Conservation (phyloP, 2,888 invertebrate species). For the Eumacrocentrus americanus region DNA sequence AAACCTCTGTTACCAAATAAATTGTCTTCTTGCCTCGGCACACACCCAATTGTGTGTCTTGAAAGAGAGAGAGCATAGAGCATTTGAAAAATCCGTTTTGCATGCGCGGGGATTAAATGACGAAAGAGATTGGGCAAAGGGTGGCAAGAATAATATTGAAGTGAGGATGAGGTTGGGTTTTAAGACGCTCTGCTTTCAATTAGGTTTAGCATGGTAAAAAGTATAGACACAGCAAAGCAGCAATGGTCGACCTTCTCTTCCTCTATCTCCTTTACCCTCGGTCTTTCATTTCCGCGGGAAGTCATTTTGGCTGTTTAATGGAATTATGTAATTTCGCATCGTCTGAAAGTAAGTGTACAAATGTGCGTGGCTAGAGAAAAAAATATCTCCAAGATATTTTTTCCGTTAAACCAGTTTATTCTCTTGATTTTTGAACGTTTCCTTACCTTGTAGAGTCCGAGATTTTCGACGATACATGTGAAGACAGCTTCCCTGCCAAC, state of each 20-base stretch:
- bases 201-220: constrained; percentile 48
- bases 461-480: constrained; percentile 58
- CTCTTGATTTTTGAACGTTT: not conserved
- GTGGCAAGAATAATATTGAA: no score
- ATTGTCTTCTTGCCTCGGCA: no score
- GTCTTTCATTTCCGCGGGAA: constrained; percentile 41
- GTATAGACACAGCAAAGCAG: constrained; percentile 23
- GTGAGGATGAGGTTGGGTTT: constrained; percentile 16
- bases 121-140: no score
- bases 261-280: constrained; percentile 22
- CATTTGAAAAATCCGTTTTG: no score
- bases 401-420: not conserved
- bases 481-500: constrained; percentile 59
- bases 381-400: not conserved
- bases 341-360: not conserved
- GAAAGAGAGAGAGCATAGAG: no score
- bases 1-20: no score
- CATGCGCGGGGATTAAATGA: no score
- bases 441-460: constrained; percentile 58
- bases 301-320: constrained; percentile 50
- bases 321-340: constrained; percentile 48
- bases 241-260: constrained; percentile 4
- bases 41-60: no score
- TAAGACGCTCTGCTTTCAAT: constrained; percentile 43
- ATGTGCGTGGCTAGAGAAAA: constrained; percentile 1